phyloP scores from a whole-genome alignment of 2,113 vertebrate species.

The Esox niger region DNA sequence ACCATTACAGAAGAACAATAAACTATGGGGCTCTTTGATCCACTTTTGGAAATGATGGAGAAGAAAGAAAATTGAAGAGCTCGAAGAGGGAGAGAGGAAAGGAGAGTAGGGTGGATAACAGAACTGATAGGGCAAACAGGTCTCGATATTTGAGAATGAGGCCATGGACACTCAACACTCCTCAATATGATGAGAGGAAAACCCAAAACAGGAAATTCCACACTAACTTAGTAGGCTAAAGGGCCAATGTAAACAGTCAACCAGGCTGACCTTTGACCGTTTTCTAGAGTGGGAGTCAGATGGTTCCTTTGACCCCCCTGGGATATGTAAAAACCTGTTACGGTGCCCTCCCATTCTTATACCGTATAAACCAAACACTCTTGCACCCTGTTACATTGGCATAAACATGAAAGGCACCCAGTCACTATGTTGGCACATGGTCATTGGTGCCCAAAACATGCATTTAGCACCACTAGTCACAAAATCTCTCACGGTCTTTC shows the following conservation, averaged over 20 bases:
- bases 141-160: constrained; percentile 50
- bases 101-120: neutral
- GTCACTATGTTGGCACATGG: constrained; percentile 13
- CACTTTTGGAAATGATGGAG: constrained; percentile 34
- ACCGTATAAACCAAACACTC: constrained; percentile 14
- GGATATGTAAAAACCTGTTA: constrained; percentile 65
- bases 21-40: constrained; percentile 66
- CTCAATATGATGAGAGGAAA: constrained; percentile 44
- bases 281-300: constrained; percentile 40
- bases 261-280: constrained; percentile 64
- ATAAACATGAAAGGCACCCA: constrained; percentile 20
- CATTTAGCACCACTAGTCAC: neutral
- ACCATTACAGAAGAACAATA: constrained; percentile 74
- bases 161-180: constrained; percentile 31
- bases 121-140: constrained; percentile 37
- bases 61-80: constrained; percentile 31
- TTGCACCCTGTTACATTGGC: neutral
- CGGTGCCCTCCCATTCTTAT: constrained; percentile 17
- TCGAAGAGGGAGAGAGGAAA: constrained; percentile 15
- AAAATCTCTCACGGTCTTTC: too few species aligned
- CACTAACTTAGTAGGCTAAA: constrained; percentile 71
- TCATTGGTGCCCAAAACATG: neutral
- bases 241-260: constrained; percentile 66
- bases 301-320: constrained; percentile 44
- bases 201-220: constrained; percentile 72